These are phyloP conservation scores for Phyllotis vaccarum DNA, from an alignment of 2,797 vertebrate species.

Conservation along the genomic window DNA sequence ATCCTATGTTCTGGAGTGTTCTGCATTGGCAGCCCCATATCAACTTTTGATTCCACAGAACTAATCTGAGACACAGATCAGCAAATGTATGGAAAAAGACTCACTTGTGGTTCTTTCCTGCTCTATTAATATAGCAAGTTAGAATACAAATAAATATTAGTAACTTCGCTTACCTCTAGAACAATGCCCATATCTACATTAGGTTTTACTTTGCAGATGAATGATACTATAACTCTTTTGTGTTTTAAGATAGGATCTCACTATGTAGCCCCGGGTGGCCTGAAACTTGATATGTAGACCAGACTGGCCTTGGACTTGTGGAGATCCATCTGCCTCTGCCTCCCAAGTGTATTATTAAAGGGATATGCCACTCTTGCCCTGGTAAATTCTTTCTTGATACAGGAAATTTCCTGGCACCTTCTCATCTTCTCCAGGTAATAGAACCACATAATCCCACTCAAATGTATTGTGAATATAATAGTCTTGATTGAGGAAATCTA, in stretches of 20 bases:
- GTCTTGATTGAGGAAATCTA: neutral
- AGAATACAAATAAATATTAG: neutral
- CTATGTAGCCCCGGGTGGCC: neutral
- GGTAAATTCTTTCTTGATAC: neutral
- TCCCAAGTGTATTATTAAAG: no score
- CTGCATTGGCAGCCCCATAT: neutral
- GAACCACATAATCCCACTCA: slow-evolving; percentile 20
- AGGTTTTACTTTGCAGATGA: neutral
- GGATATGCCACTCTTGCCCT: no score
- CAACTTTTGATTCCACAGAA: slow-evolving; percentile 54
- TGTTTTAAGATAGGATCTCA: neutral
- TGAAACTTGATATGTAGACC: no score
- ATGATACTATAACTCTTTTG: neutral
- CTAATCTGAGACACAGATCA: neutral
- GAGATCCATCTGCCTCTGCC: no score
- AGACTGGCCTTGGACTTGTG: no score
- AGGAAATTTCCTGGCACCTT: neutral
- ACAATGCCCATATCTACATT: no score
- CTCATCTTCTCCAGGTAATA: neutral
- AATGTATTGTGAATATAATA: neutral
- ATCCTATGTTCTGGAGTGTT: neutral
- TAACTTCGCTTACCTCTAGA: neutral
- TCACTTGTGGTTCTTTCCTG: slow-evolving; percentile 55
- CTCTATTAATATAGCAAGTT: slow-evolving; percentile 79
- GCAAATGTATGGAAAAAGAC: neutral